Evolutionary conservation across 2,797 vertebrate genomes (phyloP), one percentile per base, ranked within the genome.

Genomic region (Molossus alvarezi): DNA sequence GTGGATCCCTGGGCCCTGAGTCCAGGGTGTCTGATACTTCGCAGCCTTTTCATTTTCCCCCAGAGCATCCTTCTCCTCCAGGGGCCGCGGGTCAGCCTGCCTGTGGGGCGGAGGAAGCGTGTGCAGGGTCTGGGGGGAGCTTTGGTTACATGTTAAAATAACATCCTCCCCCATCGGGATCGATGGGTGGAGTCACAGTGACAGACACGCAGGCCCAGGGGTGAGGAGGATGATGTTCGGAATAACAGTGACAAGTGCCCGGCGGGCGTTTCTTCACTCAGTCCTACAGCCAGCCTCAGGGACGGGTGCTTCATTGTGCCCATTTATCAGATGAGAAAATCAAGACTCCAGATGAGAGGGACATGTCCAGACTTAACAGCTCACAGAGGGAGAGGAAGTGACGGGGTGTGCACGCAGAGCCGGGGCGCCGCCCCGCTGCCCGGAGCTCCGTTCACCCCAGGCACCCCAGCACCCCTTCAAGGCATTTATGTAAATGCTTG

Each of bases 361-460:
- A 41, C 12, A 2, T 9, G n/a, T 29, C 48, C 25, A 33, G n/a
- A 18, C 14, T 62, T 33, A 21, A 41, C 9, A 33, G 13, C 67
- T 37, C 48, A 48, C n/a, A 55, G 85, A 58, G 0, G 0, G 21
- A 33, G 41, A 55, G 37, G 21, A 37, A 5, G 67, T 1, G 27
- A 11, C 69, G 18, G 9, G 5, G 64, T 1, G 1, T 9, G 48
- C 37, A n/a, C n/a, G 4, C 21, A 13, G 57, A 23, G 55, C 15
- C 6, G 21, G 18, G 71, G 15, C 0, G 1, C 33, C 2, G 1
- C 13, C 17, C 9, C 45, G 12, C 21, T 3, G 9, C 33, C 29
- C 79, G 33, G 73, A 33, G 51, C 9, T 0, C n/a, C 0, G 20
- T 13, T 69, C 25, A 10, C 12, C 41, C 67, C 62, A 29, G 8